A percentile compares a stretch with the other conserved stretches of the same genome.
Conservation (phyloP, 2,113 vertebrate species). For the Argyrosomus japonicus region DNA sequence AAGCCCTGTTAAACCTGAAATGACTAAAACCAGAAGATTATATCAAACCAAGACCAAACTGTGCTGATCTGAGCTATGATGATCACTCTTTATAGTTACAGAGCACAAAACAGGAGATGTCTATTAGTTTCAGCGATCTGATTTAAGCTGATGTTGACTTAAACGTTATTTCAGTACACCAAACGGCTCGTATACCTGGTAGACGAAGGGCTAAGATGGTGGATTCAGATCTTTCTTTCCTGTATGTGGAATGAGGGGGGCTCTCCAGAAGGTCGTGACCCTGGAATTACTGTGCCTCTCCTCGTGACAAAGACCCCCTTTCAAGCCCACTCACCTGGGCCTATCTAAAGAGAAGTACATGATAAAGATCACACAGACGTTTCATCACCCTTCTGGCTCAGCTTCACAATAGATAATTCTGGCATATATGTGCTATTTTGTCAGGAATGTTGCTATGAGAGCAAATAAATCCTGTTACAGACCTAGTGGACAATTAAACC, state of each 20-base stretch:
- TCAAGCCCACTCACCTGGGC: conserved; percentile 71
- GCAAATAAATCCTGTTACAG: conserved; percentile 6
- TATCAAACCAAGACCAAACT: not conserved
- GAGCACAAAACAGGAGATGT: not conserved
- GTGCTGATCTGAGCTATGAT: not conserved
- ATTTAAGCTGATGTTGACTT: not conserved
- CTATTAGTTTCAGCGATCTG: not conserved
- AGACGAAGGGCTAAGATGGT: conserved; percentile 11
- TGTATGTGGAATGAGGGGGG: conserved; percentile 66
- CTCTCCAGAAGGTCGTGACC: conserved; percentile 66
- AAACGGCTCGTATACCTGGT: not conserved
- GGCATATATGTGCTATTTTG: conserved; percentile 26
- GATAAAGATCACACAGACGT: conserved; percentile 56
- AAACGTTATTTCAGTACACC: not conserved
- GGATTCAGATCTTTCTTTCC: conserved; percentile 62
- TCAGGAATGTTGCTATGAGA: conserved; percentile 23
- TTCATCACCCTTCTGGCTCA: conserved; percentile 40
- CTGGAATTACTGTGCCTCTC: conserved; percentile 69
- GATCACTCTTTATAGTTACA: not conserved
- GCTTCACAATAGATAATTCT: conserved; percentile 42
- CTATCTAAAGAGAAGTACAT: conserved; percentile 35
- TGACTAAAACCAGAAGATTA: not conserved
- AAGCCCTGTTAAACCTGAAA: conserved; percentile 3
- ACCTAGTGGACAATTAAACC: not conserved
- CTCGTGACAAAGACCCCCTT: conserved; percentile 74